Percentiles rank a stretch among this genome's conserved stretches.
Conservation (phyloP, 2,888 invertebrate genomes). For the Drosophila prostipennis region DNA sequence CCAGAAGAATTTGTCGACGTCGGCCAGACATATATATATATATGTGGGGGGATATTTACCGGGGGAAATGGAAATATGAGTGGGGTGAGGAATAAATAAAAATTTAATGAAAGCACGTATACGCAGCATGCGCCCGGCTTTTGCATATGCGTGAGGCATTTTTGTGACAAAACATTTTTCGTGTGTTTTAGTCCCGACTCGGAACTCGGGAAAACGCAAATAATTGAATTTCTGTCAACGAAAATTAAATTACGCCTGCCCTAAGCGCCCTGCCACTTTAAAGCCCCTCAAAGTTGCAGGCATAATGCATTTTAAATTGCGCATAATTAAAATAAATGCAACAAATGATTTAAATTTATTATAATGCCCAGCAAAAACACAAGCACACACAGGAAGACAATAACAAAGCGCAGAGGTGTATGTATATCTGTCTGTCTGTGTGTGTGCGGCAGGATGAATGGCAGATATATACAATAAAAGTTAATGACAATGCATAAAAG, state of each 20-base stretch:
- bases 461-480: conserved; percentile 72
- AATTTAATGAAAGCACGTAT: conserved; percentile 76
- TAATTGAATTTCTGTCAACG: conserved; percentile 72
- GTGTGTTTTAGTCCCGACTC: conserved; percentile 41
- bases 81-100: conserved; percentile 64
- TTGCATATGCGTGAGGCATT: conserved; percentile 61
- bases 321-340: conserved; percentile 77
- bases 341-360: conserved; percentile 79
- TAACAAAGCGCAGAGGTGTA: not conserved
- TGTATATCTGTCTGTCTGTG: not conserved
- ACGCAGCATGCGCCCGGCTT: conserved; percentile 55
- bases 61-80: conserved; percentile 55
- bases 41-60: conserved; percentile 12
- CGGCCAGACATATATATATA: conserved; percentile 14
- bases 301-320: conserved; percentile 73
- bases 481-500: conserved; percentile 77
- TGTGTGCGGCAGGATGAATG: conserved; percentile 18
- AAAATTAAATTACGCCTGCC: conserved; percentile 62
- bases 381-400: not conserved
- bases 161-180: conserved; percentile 55
- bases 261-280: conserved; percentile 32
- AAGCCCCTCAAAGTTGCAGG: conserved; percentile 25
- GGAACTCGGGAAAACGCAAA: conserved; percentile 54
- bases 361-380: conserved; percentile 59
- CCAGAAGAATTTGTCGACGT: conserved; percentile 67